Conservation (phyloP, 2,797 vertebrate species). For the Peromyscus eremicus region DNA sequence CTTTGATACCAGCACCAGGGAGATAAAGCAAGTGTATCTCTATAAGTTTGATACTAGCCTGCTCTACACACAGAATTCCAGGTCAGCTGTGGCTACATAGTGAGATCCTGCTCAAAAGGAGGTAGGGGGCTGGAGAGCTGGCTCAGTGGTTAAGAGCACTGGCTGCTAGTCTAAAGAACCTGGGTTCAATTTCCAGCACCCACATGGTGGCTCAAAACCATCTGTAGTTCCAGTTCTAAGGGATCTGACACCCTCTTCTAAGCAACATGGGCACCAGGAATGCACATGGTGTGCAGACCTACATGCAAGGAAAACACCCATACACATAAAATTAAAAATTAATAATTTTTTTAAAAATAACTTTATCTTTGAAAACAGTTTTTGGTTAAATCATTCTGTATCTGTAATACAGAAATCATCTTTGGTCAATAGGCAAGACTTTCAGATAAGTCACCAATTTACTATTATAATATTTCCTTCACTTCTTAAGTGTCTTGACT, state of each 20-base stretch:
- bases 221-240: background rate
- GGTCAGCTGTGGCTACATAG: background rate
- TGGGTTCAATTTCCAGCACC: background rate
- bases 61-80: background rate
- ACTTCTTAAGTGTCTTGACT: background rate
- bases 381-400: constrained; percentile 16
- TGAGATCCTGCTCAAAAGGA: background rate
- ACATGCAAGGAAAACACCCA: background rate
- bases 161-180: background rate
- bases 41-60: background rate
- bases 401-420: background rate
- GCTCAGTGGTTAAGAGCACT: background rate
- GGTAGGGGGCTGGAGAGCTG: fast-evolving
- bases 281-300: background rate
- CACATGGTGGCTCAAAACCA: background rate
- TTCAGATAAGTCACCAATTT: constrained; percentile 17
- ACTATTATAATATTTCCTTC: background rate
- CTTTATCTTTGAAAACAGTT: constrained; percentile 45
- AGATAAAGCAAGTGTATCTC: background rate
- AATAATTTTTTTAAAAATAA: background rate
- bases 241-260: background rate
- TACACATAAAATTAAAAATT: background rate
- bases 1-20: background rate
- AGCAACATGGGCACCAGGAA: background rate
- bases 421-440: background rate